Evolutionary conservation across 2,797 vertebrate genomes (phyloP).

Genomic region (Poecilia wingei): DNA sequence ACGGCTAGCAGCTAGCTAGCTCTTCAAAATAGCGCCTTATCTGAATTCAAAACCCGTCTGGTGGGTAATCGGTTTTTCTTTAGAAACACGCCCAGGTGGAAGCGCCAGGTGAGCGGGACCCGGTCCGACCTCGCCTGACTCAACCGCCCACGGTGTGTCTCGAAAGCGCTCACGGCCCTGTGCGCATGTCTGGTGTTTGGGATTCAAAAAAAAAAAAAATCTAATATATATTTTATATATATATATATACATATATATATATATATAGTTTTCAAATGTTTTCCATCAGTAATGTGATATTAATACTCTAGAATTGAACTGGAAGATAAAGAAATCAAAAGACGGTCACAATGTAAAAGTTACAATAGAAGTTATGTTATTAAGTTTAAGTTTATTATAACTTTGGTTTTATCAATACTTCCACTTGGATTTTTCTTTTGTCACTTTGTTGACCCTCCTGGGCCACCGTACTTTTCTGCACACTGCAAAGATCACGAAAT

Average conservation of each 20-base stretch:
- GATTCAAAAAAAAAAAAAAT: neutral
- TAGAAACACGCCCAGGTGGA: conserved; percentile 17
- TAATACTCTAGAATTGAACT: neutral
- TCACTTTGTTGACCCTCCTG: neutral
- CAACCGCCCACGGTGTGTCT: conserved; percentile 9
- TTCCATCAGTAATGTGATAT: neutral
- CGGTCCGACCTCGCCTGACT: conserved; percentile 10
- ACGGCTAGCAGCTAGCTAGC: conserved; percentile 23
- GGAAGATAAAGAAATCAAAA: neutral
- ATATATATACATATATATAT: too few relatives aligned
- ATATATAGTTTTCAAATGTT: neutral
- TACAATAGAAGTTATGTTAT: neutral
- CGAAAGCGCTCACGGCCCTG: neutral
- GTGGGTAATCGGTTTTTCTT: conserved; percentile 37
- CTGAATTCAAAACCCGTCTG: conserved; percentile 40
- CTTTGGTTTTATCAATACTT: neutral
- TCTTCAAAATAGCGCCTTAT: conserved; percentile 27
- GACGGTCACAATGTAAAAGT: neutral
- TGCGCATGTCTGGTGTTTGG: neutral
- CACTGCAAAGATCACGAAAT: too few relatives aligned
- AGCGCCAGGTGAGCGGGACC: conserved; percentile 8
- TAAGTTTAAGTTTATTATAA: too few relatives aligned
- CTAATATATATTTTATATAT: too few relatives aligned
- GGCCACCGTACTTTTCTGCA: neutral
- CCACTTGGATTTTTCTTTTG: neutral